A percentile compares a stretch with the other conserved stretches of the same genome.
phyloP scores from a whole-genome alignment of 2,888 invertebrate genomes.

The Microplitis deprimator region DNA sequence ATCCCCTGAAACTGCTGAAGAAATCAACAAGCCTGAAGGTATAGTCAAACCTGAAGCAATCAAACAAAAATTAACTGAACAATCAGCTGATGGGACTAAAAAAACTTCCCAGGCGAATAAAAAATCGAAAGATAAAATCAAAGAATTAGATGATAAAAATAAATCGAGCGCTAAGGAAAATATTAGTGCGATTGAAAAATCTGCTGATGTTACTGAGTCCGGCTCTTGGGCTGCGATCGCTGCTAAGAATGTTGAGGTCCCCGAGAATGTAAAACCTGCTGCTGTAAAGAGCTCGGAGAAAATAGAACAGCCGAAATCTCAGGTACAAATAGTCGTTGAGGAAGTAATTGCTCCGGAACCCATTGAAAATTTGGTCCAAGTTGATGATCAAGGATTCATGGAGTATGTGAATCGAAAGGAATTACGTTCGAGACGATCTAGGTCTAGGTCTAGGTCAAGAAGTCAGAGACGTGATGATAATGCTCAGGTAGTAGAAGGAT shows the following conservation, averaged over 20 bases:
- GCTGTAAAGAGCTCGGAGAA: background rate
- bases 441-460: slow-evolving; percentile 63
- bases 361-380: slow-evolving; percentile 61
- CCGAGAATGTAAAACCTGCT: slow-evolving; percentile 24
- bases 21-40: slow-evolving; percentile 50
- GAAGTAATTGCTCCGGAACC: slow-evolving; percentile 60
- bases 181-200: too few species aligned
- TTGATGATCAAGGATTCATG: slow-evolving; percentile 72
- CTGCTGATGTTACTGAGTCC: too few species aligned
- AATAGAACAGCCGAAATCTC: slow-evolving; percentile 44
- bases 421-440: slow-evolving; percentile 66
- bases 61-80: slow-evolving; percentile 2
- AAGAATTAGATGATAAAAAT: background rate
- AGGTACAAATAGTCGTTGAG: slow-evolving; percentile 62
- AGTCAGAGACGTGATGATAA: slow-evolving; percentile 9
- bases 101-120: background rate
- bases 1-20: slow-evolving; percentile 66
- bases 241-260: slow-evolving; percentile 51
- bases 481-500: background rate
- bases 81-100: background rate
- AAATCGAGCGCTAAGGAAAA: too few species aligned
- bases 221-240: slow-evolving; percentile 61
- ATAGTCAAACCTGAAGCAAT: slow-evolving; percentile 51
- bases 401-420: slow-evolving; percentile 72
- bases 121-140: background rate